Evolutionary conservation across 1,140 invertebrate genomes (phyloP).

Genomic region (Listronotus bonariensis): DNA sequence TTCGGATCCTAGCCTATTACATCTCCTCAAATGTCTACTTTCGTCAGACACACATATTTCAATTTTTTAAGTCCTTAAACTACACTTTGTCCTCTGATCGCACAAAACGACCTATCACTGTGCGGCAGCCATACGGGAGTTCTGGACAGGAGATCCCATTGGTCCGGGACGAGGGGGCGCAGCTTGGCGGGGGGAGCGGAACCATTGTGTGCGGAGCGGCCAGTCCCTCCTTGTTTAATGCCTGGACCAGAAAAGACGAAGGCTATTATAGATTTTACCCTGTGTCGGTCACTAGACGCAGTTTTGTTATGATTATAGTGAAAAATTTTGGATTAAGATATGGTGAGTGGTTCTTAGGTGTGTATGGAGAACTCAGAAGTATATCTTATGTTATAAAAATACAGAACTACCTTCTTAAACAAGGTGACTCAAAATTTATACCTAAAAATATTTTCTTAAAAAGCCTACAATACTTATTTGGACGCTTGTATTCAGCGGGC

Average conservation of each 20-base stretch:
- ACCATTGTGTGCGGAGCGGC: slow-evolving; percentile 31
- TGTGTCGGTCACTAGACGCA: slow-evolving; percentile 20
- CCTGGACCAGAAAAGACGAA: slow-evolving; percentile 55
- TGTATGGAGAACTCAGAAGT: no score
- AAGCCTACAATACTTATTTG: no score
- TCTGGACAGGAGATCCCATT: slow-evolving; percentile 3
- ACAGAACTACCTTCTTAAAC: no score
- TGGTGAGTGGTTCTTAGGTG: no score
- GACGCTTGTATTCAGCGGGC: no score
- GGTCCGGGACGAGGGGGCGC: slow-evolving; percentile 6
- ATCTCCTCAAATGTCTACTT: neutral
- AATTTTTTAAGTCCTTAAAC: neutral
- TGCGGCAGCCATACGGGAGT: neutral
- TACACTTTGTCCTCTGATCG: slow-evolving; percentile 4
- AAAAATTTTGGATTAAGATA: no score
- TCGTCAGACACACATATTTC: neutral
- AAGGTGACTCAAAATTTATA: no score
- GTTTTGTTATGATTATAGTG: no score
- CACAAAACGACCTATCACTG: slow-evolving; percentile 6
- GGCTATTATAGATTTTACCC: slow-evolving; percentile 29
- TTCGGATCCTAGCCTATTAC: no score
- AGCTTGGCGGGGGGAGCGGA: slow-evolving; percentile 12
- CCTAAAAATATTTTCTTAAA: no score
- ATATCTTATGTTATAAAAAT: no score
- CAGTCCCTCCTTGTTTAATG: slow-evolving; percentile 53